Conservation (phyloP, 2,113 vertebrate genomes). For the Hyla sarda region DNA sequence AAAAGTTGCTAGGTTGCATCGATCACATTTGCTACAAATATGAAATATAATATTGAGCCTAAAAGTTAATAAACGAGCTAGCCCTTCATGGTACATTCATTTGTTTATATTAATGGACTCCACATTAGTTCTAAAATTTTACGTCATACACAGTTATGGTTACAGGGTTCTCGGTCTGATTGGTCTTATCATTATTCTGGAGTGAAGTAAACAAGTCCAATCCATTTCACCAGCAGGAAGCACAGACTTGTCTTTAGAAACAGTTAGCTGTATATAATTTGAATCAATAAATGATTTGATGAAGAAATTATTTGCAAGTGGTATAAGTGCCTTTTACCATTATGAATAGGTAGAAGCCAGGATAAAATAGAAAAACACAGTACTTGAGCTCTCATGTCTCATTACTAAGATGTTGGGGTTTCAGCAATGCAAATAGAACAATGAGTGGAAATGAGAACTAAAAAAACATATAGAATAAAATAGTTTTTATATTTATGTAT, state of each 20-base stretch:
- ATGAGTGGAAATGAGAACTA: no score
- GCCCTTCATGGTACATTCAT: no score
- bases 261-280: background rate
- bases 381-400: no score
- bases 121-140: no score
- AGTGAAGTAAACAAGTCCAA: background rate
- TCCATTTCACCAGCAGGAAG: background rate
- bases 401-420: background rate
- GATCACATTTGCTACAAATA: no score
- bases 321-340: background rate
- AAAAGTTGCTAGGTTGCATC: no score
- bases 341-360: background rate
- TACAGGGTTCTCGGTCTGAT: background rate
- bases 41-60: no score
- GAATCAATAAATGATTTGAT: background rate
- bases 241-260: background rate
- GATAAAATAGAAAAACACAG: background rate
- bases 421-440: background rate
- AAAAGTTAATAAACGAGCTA: no score
- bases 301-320: constrained; percentile 8
- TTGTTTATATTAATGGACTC: no score
- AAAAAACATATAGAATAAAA: no score
- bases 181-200: background rate
- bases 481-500: no score
- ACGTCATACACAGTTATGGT: no score